Evolutionary conservation across 2,113 vertebrate genomes (phyloP).

Genomic region (Etia nguti): DNA sequence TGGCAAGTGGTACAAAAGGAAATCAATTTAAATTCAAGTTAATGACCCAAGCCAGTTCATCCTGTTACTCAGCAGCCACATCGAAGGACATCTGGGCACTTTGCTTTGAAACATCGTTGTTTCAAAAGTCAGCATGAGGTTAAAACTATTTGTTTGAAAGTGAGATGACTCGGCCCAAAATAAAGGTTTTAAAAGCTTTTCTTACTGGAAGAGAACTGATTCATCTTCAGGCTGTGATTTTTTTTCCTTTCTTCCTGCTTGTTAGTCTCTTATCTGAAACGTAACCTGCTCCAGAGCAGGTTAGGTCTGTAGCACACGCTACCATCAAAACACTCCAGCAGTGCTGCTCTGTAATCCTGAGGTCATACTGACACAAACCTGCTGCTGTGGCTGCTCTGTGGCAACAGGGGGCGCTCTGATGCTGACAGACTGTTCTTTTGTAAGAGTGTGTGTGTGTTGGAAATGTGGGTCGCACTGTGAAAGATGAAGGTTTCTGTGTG

Average conservation of each 20-base stretch:
- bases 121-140: not conserved
- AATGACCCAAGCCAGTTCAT: not conserved
- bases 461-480: not conserved
- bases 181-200: not conserved
- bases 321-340: not conserved
- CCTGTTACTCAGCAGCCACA: not conserved
- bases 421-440: not conserved
- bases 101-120: not conserved
- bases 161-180: not conserved
- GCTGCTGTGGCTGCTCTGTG: not conserved
- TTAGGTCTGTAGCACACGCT: not conserved
- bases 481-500: not conserved
- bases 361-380: not conserved
- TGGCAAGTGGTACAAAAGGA: not conserved
- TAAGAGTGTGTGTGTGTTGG: not conserved
- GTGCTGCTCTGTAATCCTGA: not conserved
- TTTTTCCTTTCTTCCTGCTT: not conserved
- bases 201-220: not conserved
- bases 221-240: not conserved
- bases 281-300: not conserved
- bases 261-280: not conserved
- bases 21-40: not conserved
- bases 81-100: not conserved
- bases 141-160: not conserved
- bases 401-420: not conserved